Conservation (phyloP, 2,797 vertebrate genomes). For the Sylvilagus floridanus region DNA sequence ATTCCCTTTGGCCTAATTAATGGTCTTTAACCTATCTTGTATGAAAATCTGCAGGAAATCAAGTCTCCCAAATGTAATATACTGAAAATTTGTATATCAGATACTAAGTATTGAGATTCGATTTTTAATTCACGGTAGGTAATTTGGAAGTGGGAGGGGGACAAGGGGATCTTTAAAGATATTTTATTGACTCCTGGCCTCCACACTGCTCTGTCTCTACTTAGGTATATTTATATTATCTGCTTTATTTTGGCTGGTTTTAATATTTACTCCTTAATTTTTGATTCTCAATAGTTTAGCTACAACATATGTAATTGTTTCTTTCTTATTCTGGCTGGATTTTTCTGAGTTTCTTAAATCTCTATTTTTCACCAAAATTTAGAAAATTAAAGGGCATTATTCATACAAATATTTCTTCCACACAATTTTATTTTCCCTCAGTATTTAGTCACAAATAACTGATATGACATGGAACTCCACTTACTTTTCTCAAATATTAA, state of each 20-base stretch:
- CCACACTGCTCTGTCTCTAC: neutral
- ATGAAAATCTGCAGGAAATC: neutral
- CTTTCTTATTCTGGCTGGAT: neutral
- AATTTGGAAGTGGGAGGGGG: too few relatives aligned
- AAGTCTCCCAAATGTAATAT: neutral
- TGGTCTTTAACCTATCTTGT: neutral
- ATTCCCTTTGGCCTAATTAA: neutral
- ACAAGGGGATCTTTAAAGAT: neutral
- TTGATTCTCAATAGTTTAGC: neutral
- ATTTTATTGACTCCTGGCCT: neutral
- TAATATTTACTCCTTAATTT: neutral
- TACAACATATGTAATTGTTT: neutral
- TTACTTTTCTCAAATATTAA: neutral
- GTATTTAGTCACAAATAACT: neutral
- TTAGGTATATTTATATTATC: neutral
- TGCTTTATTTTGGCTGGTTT: neutral
- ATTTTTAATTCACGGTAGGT: neutral
- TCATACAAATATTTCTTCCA: neutral
- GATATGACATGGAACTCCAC: neutral
- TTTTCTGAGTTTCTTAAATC: neutral
- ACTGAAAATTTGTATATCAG: neutral
- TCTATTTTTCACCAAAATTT: neutral
- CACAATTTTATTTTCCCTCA: neutral
- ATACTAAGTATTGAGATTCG: neutral
- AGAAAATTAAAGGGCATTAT: neutral